Percentiles rank a stretch among this genome's conserved stretches.
These are phyloP conservation scores for Zoanthus sansibaricus DNA, from an alignment of 92 coral and sea anemone species.

Conservation along the genomic window DNA sequence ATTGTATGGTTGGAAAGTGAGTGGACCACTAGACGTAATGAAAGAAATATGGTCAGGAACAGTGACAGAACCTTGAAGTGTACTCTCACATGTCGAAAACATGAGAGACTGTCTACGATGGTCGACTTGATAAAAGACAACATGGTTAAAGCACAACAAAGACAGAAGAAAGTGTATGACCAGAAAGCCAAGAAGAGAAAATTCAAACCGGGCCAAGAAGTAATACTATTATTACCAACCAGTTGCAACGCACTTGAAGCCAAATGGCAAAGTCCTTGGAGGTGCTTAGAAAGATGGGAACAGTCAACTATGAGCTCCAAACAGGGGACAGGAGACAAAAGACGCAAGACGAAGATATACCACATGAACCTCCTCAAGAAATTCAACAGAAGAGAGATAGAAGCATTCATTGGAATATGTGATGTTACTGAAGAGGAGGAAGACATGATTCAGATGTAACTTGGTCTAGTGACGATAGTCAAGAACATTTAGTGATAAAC, in stretches of 20 bases:
- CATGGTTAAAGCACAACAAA: too few relatives aligned
- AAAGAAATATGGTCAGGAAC: too few relatives aligned
- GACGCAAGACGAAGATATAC: conserved; percentile 28
- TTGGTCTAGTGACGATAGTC: conserved; percentile 10
- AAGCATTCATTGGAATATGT: conserved; percentile 21
- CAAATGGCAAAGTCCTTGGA: conserved; percentile 55
- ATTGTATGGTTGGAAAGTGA: too few relatives aligned
- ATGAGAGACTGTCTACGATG: too few relatives aligned
- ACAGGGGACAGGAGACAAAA: conserved; percentile 14
- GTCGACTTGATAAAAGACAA: too few relatives aligned
- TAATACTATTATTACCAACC: conserved; percentile 44
- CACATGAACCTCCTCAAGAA: conserved; percentile 58
- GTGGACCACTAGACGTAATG: too few relatives aligned
- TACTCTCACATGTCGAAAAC: too few relatives aligned
- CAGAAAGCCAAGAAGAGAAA: conserved; percentile 42
- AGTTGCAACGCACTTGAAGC: conserved; percentile 48
- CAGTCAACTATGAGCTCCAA: conserved; percentile 53
- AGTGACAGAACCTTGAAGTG: too few relatives aligned
- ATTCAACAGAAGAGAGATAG: conserved; percentile 46
- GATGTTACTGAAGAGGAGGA: conserved; percentile 13
- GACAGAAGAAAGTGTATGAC: too few relatives aligned
- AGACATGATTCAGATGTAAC: conserved; percentile 33
- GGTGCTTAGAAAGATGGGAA: conserved; percentile 40
- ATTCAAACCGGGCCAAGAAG: conserved; percentile 46
- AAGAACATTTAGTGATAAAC: too few relatives aligned